Conservation (phyloP, 2,113 vertebrate species). For the Hemicordylus capensis region DNA sequence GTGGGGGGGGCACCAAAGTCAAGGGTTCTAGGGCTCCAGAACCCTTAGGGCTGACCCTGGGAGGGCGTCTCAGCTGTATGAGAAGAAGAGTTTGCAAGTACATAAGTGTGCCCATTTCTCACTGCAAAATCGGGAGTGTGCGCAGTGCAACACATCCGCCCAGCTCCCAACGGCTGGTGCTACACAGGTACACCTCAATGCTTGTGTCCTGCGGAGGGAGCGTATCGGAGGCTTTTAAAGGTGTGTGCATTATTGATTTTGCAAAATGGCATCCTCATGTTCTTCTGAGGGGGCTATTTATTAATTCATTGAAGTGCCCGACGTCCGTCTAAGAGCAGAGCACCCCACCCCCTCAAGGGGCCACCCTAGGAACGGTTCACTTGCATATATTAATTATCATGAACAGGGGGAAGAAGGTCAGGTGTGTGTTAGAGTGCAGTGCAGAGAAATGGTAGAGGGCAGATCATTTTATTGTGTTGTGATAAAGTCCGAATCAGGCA, state of each 20-base stretch:
- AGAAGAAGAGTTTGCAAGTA: not conserved
- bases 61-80: too few relatives aligned
- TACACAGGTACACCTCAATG: not conserved
- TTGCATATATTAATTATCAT: not conserved
- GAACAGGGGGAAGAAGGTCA: not conserved
- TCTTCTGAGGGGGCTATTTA: not conserved
- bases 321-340: not conserved
- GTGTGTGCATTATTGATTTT: constrained; percentile 20
- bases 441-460: not conserved
- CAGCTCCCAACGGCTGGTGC: too few relatives aligned
- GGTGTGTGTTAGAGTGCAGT: too few relatives aligned
- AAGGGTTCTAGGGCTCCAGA: too few relatives aligned
- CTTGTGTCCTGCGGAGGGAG: not conserved
- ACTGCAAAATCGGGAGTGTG: not conserved
- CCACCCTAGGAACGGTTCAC: not conserved
- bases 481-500: not conserved
- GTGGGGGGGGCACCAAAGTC: too few relatives aligned
- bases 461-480: too few relatives aligned
- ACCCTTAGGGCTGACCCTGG: too few relatives aligned
- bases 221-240: not conserved
- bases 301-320: not conserved
- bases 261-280: constrained; percentile 11
- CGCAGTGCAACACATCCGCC: too few relatives aligned
- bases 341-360: not conserved
- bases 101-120: not conserved